phyloP scores from a whole-genome alignment of 2,797 vertebrate species.

The Prunella strophiata region DNA sequence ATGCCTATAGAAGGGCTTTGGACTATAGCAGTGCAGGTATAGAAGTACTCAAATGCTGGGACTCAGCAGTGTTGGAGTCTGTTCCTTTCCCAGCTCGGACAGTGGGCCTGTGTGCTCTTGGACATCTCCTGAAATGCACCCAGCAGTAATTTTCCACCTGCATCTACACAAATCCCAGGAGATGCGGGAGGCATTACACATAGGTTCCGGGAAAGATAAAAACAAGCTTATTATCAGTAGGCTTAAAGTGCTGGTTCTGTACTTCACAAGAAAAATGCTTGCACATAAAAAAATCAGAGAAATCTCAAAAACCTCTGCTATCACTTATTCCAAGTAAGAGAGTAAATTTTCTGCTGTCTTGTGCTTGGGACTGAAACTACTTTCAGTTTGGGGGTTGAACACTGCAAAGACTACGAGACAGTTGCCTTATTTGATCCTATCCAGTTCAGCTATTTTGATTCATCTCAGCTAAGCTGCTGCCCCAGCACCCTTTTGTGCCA shows the following conservation, averaged over 20 bases:
- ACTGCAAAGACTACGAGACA: neutral
- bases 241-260: neutral
- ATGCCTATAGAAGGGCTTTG: neutral
- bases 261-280: neutral
- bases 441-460: neutral
- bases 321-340: neutral
- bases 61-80: neutral
- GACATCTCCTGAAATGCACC: neutral
- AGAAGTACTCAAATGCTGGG: neutral
- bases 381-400: neutral
- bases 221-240: neutral
- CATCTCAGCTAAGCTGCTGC: neutral
- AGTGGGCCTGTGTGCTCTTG: neutral
- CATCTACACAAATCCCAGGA: conserved; percentile 7
- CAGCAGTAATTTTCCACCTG: conserved; percentile 62
- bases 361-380: neutral
- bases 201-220: neutral
- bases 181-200: conserved; percentile 2
- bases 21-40: neutral
- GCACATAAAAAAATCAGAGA: neutral
- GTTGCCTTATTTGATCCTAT: neutral
- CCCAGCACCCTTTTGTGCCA: neutral
- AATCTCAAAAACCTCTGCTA: neutral
- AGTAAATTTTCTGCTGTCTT: neutral
- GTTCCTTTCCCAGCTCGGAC: neutral